Percentiles rank a stretch among this genome's conserved stretches.
Conservation (phyloP, 2,888 invertebrate species). For the Anorthoa munda region DNA sequence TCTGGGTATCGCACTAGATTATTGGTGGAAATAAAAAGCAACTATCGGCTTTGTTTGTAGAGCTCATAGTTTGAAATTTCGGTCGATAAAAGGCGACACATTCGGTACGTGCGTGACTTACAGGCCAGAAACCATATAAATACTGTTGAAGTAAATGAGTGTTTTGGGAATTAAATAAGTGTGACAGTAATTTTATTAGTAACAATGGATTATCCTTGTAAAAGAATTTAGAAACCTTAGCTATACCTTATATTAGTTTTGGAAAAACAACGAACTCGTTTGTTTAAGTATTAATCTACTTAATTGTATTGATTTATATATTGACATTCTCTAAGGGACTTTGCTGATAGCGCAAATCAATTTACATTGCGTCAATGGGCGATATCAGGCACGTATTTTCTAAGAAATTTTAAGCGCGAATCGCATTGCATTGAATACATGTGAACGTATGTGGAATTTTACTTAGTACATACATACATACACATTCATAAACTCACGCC, state of each 20-base stretch:
- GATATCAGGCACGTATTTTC: too few relatives aligned
- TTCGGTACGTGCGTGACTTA: not conserved
- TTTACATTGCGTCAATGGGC: too few relatives aligned
- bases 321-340: not conserved
- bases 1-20: too few relatives aligned
- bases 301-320: not conserved
- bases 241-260: too few relatives aligned
- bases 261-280: not conserved
- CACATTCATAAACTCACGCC: too few relatives aligned
- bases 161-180: constrained; percentile 1
- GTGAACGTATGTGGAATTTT: too few relatives aligned
- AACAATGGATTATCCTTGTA: not conserved
- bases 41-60: too few relatives aligned
- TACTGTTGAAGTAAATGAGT: not conserved
- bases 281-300: not conserved
- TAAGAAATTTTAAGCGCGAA: too few relatives aligned
- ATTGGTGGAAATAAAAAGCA: too few relatives aligned
- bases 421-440: too few relatives aligned
- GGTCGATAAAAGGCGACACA: not conserved
- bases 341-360: too few relatives aligned
- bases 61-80: not conserved
- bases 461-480: too few relatives aligned
- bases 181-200: not conserved
- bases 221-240: not conserved
- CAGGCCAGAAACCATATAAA: not conserved